Evolutionary conservation across 2,888 invertebrate genomes (phyloP), one percentile per base, ranked within the genome.

Genomic region (Drosophila lacicola): DNA sequence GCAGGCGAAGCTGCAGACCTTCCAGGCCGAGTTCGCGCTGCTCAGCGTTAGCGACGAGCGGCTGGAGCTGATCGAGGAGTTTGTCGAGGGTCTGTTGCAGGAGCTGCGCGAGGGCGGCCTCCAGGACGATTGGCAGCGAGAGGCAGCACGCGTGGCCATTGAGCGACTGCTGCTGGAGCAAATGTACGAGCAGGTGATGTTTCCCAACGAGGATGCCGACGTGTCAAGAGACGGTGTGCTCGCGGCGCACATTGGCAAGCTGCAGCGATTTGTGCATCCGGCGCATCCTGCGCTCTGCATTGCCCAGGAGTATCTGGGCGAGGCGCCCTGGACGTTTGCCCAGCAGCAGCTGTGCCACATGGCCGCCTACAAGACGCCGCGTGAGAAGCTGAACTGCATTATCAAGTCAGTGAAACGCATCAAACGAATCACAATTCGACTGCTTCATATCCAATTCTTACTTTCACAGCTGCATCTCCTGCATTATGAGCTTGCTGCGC

Each of bases 201-300:
- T 98, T 93, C 99, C 99, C 6, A 99, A 99, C 91, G 98, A 98
- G 4, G 99, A 99, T 91, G 98, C 97, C 0, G 99, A 99, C 93
- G 94, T 97, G 72, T 95, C 96, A 25, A 93, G 99, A 69, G 99
- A 99, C 92, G 97, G 97, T 80, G 95, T 98, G 69, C 93, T 98
- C 54, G 95, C 95, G 84, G 96, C 98, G 85, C 98, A 99, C 92
- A 97, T 99, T 88, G 95, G 95, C 55, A 96, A 97, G 88, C 93
- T 99, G 90, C 94, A 96, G 29, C 94, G 94, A 64, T 93, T 95
- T 4, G 95, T 98, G 42, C 95, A 96, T 17, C 97, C 97, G 4
- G 94, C 95, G 67, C 97, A 98, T 92, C 95, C 95, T 86, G 96
- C 97, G 91, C 93, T 97, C 64, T 93, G 95, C 89, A 97, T 98